phyloP scores from a whole-genome alignment of 2,888 invertebrate species.

The Megalurothrips usitatus region DNA sequence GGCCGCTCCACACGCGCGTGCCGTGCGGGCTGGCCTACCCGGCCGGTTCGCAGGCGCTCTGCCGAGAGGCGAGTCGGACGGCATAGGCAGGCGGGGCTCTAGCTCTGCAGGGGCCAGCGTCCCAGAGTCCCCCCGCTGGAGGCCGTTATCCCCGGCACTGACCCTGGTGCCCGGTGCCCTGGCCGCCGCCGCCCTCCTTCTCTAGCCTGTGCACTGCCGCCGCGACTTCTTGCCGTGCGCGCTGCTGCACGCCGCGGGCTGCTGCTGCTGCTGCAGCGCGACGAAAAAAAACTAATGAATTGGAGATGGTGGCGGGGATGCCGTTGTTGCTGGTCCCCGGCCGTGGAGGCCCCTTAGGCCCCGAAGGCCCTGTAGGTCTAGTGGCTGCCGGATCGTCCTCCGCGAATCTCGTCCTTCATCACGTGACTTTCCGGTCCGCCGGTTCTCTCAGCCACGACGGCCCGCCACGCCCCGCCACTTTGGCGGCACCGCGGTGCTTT shows the following conservation, averaged over 20 bases:
- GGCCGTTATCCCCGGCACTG: neutral
- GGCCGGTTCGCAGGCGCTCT: too few species aligned
- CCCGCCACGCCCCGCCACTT: conserved; percentile 36
- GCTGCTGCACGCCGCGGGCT: too few species aligned
- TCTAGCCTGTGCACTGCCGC: neutral
- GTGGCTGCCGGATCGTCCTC: neutral
- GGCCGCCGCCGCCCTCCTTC: neutral
- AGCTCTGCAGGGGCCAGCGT: neutral
- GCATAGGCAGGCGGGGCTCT: neutral
- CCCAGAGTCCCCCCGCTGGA: neutral
- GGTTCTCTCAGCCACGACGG: conserved; percentile 35
- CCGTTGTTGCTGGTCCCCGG: neutral
- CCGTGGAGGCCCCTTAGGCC: too few species aligned
- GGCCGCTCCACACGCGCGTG: too few species aligned
- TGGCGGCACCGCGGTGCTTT: conserved; percentile 28
- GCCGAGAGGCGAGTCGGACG: too few species aligned
- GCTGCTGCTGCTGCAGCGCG: neutral
- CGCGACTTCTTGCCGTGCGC: neutral
- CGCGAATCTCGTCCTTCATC: conserved; percentile 9
- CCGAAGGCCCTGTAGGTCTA: neutral
- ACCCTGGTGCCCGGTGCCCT: neutral
- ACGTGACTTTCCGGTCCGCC: conserved; percentile 14
- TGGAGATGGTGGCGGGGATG: neutral
- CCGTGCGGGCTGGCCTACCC: too few species aligned
- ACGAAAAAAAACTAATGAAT: neutral